These are phyloP conservation scores for Saccostrea echinata DNA, from an alignment of 1,140 invertebrate species.

Conservation along the genomic window DNA sequence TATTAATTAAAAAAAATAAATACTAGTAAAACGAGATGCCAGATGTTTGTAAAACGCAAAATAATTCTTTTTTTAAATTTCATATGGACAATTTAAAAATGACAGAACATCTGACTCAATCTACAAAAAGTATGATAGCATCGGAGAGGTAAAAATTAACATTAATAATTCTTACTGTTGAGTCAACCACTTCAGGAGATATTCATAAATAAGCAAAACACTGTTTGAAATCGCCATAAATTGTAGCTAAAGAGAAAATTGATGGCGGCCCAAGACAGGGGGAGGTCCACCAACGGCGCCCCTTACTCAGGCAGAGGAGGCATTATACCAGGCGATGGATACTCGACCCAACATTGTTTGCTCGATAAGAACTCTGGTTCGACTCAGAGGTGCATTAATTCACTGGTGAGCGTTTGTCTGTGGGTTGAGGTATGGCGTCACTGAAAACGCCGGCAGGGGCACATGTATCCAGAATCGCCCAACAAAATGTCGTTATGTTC, in stretches of 20 bases:
- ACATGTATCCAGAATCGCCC: no score
- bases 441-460: no score
- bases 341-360: neutral
- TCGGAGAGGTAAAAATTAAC: neutral
- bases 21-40: no score
- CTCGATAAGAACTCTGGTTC: no score
- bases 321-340: neutral
- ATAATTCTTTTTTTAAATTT: neutral
- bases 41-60: no score
- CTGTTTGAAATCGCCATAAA: neutral
- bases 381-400: no score
- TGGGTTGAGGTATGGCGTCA: no score
- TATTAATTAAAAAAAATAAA: no score
- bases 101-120: neutral
- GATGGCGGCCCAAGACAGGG: neutral
- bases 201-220: neutral
- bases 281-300: neutral
- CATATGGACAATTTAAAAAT: neutral
- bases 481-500: no score
- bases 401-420: no score
- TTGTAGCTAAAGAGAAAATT: conserved; percentile 3
- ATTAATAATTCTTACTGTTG: neutral
- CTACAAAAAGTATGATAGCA: neutral
- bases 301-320: conserved; percentile 10
- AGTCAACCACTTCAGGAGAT: neutral